Evolutionary conservation across 2,113 vertebrate species (phyloP).

Genomic region (Hippocampus comes): DNA sequence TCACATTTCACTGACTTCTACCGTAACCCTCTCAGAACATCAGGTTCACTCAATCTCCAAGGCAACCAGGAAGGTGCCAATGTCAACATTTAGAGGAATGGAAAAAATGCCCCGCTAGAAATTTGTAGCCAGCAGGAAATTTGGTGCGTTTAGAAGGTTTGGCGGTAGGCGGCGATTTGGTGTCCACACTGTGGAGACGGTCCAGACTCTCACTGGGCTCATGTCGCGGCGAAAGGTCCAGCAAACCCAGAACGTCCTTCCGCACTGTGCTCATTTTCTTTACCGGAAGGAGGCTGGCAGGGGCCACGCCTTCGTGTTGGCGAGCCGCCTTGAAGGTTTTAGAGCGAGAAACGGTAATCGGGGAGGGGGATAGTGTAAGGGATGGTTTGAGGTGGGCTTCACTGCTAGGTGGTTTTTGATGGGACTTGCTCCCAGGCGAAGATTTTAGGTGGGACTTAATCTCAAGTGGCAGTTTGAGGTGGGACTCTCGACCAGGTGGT

Average conservation of each 20-base stretch:
- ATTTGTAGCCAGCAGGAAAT: constrained; percentile 85
- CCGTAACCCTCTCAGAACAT: background rate
- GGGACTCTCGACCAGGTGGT: background rate
- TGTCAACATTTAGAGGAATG: constrained; percentile 92
- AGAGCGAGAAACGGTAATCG: background rate
- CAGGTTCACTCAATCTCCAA: background rate
- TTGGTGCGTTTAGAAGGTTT: constrained; percentile 60
- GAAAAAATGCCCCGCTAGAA: constrained; percentile 86
- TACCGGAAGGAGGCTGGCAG: constrained; percentile 69
- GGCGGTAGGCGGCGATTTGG: constrained; percentile 55
- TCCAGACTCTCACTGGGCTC: constrained; percentile 33
- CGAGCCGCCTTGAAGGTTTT: constrained; percentile 83
- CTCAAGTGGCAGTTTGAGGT: background rate
- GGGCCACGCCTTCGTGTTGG: constrained; percentile 70
- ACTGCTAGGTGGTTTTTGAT: background rate
- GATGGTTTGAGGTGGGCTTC: background rate
- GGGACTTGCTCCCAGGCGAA: background rate
- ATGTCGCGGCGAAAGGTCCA: constrained; percentile 82
- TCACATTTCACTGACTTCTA: background rate
- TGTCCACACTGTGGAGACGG: constrained; percentile 68
- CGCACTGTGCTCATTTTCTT: constrained; percentile 81
- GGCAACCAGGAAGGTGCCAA: background rate
- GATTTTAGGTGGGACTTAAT: background rate
- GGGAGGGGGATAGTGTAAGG: constrained; percentile 31
- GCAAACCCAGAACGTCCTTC: constrained; percentile 85